Conservation (phyloP, 2,113 vertebrate species). For the Amblyopsis rosae region DNA sequence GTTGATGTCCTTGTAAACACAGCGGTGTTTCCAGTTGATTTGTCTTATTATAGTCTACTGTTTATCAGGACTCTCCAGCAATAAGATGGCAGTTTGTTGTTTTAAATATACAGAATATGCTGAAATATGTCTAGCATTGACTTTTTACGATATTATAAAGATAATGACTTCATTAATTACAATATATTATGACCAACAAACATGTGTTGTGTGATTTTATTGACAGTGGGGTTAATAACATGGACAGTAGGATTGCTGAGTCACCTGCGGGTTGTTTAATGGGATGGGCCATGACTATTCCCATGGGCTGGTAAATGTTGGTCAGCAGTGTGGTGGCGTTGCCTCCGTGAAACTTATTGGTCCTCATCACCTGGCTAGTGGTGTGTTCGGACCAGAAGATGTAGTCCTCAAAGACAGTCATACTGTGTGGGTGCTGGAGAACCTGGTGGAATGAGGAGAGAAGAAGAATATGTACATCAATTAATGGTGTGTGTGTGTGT, state of each 20-base stretch:
- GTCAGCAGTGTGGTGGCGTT: constrained; percentile 85
- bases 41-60: no score
- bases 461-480: not conserved
- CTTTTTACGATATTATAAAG: no score
- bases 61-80: no score
- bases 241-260: not conserved
- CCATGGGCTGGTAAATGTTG: constrained; percentile 82
- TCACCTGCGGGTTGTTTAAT: constrained; percentile 86
- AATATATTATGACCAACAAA: no score
- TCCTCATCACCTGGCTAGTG: constrained; percentile 81
- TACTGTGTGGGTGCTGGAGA: constrained; percentile 83
- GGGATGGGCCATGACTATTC: constrained; percentile 85
- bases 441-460: constrained; percentile 65
- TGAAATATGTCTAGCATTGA: no score
- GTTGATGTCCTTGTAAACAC: no score
- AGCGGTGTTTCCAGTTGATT: no score
- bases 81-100: no score
- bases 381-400: constrained; percentile 89
- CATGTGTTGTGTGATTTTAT: no score
- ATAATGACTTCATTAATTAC: no score
- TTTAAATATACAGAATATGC: no score
- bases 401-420: constrained; percentile 89
- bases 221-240: no score
- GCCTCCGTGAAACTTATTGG: constrained; percentile 91
- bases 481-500: not conserved